Evolutionary conservation across 2,797 vertebrate genomes (phyloP), one percentile per base, ranked within the genome.

Genomic region (Cossypha heuglini): DNA sequence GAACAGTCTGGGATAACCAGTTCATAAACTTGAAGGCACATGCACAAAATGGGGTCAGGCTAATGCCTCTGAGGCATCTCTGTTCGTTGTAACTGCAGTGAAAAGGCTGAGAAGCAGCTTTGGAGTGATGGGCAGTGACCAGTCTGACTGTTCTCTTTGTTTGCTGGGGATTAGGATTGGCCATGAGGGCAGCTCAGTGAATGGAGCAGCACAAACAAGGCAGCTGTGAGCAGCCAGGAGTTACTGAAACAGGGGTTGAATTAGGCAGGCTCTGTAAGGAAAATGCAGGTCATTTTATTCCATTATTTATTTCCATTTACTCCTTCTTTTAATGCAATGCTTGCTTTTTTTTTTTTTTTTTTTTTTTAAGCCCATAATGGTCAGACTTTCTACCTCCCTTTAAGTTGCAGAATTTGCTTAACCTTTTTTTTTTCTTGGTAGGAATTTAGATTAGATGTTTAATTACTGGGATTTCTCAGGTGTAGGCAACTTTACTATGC

Each of bases 391-490:
- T 64, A 16, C 31, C 11, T 58, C n/a, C 26, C 4, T 90, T 94
- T 85, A 64, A 77, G 42, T 7, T 74, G 37, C 21, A 91, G 45
- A 61, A 67, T 91, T 93, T 83, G n/a, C 16, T 94, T 86, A 31
- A 38, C 2, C 0, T 68, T 83, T 48, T 42, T 42, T 31, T 42
- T 61, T 21, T 22, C 19, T 55, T 11, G 6, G 28, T 18, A 73
- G 29, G 14, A 92, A 89, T 87, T 93, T 87, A 71, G 12, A 86
- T 86, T 90, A 80, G 58, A 10, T 75, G 18, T 81, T 72, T 92
- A 90, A 86, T 93, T 94, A 95, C 38, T 62, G 66, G 33, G 75
- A 81, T 94, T 92, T 91, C 88, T 96, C 92, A 95, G 86, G 88
- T 95, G 55, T 77, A 88, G 92, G 92, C 40, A 90, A 95, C 26